Evolutionary conservation across 23 tunicate species (phyloP).

Genomic region (Ascidia mentula): DNA sequence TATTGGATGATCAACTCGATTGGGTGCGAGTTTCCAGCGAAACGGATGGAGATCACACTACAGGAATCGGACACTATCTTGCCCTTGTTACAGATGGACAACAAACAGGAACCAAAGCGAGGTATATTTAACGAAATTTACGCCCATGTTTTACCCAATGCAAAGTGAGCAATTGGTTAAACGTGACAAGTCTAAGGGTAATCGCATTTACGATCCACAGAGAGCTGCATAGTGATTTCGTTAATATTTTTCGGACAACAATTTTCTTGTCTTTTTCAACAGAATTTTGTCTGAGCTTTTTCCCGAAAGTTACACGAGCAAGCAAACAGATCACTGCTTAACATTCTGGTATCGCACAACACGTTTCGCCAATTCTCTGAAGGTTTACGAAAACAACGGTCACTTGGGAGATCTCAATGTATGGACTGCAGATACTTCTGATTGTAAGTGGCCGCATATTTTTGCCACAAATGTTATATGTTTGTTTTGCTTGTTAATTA

Average conservation of each 20-base stretch:
- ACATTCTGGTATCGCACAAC: constrained; percentile 59
- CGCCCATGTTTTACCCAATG: no score
- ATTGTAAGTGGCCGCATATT: constrained; percentile 21
- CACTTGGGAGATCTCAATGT: constrained; percentile 35
- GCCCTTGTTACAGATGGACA: constrained; percentile 38
- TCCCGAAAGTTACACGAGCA: constrained; percentile 41
- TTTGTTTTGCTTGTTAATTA: no score
- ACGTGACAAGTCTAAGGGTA: no score
- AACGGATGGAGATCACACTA: constrained; percentile 59
- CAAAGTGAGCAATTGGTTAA: no score
- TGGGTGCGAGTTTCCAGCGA: constrained; percentile 70
- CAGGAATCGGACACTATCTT: constrained; percentile 75
- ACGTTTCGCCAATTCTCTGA: constrained; percentile 24
- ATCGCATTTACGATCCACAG: no score
- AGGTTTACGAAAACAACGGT: constrained; percentile 17
- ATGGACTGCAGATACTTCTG: constrained; percentile 28
- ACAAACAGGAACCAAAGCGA: constrained; percentile 22
- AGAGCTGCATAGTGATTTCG: no score
- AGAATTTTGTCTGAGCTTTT: constrained; percentile 75
- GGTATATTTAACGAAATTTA: no score
- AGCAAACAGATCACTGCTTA: constrained; percentile 42
- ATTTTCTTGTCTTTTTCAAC: background rate
- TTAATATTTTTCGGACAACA: no score
- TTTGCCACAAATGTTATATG: no score
- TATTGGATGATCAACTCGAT: constrained; percentile 36